Base-by-base conservation (phyloP, 2,888 invertebrate species). In the Sinelater perroti region DNA sequence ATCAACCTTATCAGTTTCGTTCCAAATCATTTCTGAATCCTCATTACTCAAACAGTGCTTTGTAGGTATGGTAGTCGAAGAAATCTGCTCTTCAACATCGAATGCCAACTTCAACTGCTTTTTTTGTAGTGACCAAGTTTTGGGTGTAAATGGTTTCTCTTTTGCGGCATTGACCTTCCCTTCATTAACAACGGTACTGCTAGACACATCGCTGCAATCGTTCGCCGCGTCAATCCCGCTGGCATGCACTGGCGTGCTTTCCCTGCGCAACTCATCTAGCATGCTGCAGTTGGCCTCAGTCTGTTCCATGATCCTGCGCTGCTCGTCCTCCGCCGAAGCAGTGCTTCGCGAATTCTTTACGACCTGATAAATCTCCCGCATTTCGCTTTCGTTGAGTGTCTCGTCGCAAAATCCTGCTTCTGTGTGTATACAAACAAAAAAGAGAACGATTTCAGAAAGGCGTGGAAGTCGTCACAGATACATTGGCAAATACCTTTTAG, bases 321-420 rank as follows among this genome's bases (percentile, higher is more conserved):
- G 51, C 49, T 65, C 57, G 28, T 57, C 46, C 49, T 67, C 67
- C 17, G 60, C 36, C 14, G 54, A 35, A 8, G 65, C 65, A 10
- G 65, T 59, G 16, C 16, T 47, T 56, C 64, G 56, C 1, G 67
- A 67, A 47, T 59, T 42, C 21, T 60, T 64, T 35, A 67, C 30
- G 20, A 60, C 65, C 5, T 57, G 47, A 47, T 62, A 67, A 8
- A 63, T 33, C 18, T 54, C 38, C 26, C 31, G 17, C 60, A 64
- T 64, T 51, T 65, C 65, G 10, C 55, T 44, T 6, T 42, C 16
- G 28, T 21, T 52, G 60, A 67, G 59, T 8, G 56, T 56, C n/a
- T 49, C 31, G 44, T 67, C 65, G 47, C 58, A 65, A 8, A 55
- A 51, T 6, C 64, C 65, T 18, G 61, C 64, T 21, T 62, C 66